phyloP scores from a whole-genome alignment of 2,797 vertebrate genomes.

The Perdix hodgsoniae region DNA sequence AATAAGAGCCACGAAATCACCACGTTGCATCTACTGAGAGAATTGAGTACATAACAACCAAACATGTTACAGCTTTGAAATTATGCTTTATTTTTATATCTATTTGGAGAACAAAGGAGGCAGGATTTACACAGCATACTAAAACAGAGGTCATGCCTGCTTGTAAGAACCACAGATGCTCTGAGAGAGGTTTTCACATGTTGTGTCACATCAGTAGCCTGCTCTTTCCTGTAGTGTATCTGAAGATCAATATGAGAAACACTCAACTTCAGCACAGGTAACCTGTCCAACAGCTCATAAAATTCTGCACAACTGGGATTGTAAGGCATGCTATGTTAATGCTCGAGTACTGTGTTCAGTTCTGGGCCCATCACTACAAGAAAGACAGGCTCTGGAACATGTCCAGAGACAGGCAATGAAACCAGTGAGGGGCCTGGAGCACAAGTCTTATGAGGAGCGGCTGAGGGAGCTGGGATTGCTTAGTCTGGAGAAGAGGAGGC shows the following conservation, averaged over 20 bases:
- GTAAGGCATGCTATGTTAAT: background rate
- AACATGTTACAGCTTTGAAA: background rate
- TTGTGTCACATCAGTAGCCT: background rate
- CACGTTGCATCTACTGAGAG: background rate
- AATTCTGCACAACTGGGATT: background rate
- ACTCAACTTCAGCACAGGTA: fast-evolving
- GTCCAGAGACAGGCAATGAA: no score
- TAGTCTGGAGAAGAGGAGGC: no score
- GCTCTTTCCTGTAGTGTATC: background rate
- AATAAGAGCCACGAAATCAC: background rate
- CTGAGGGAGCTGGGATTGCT: no score
- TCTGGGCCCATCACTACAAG: no score
- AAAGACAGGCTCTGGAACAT: no score
- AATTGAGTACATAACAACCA: background rate
- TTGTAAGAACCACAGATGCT: background rate
- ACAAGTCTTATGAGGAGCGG: no score
- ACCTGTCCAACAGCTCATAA: background rate
- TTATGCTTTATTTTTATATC: background rate
- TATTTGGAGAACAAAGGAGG: background rate
- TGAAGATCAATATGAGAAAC: background rate
- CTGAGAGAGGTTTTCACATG: background rate
- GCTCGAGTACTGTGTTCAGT: no score
- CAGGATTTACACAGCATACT: background rate
- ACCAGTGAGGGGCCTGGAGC: no score
- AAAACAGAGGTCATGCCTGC: background rate